Conservation (phyloP, 1,140 invertebrate genomes). For the Drosophila dunni region DNA sequence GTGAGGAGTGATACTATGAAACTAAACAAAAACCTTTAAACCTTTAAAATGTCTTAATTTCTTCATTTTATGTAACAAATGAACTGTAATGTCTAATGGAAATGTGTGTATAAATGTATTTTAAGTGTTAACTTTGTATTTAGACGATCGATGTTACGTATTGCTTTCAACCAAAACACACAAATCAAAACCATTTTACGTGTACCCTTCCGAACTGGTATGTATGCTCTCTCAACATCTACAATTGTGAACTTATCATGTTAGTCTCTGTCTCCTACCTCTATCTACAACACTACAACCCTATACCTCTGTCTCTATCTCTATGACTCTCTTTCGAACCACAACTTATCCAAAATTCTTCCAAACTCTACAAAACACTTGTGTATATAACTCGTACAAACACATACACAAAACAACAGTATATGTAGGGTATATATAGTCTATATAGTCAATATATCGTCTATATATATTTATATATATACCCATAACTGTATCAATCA, state of each 20-base stretch:
- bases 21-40: too few species aligned
- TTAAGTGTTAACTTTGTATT: conserved; percentile 31
- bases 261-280: conserved; percentile 34
- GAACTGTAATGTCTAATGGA: not conserved
- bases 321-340: conserved; percentile 10
- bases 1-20: too few species aligned
- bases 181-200: conserved; percentile 68
- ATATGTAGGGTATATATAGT: not conserved
- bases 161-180: conserved; percentile 48
- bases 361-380: conserved; percentile 34
- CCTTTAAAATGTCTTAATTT: not conserved
- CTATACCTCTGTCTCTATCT: conserved; percentile 26
- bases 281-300: conserved; percentile 7
- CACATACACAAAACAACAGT: conserved; percentile 7
- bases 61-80: not conserved
- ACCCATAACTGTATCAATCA: conserved; percentile 27
- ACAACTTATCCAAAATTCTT: conserved; percentile 19
- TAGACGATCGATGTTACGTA: conserved; percentile 39
- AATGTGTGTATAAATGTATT: conserved; percentile 23
- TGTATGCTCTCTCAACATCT: conserved; percentile 75
- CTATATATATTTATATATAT: conserved; percentile 16
- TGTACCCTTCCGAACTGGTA: conserved; percentile 80
- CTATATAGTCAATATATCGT: not conserved
- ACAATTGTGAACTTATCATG: conserved; percentile 43
- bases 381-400: conserved; percentile 62